phyloP scores from a whole-genome alignment of 2,797 vertebrate genomes.

The Sciurus vulgaris region DNA sequence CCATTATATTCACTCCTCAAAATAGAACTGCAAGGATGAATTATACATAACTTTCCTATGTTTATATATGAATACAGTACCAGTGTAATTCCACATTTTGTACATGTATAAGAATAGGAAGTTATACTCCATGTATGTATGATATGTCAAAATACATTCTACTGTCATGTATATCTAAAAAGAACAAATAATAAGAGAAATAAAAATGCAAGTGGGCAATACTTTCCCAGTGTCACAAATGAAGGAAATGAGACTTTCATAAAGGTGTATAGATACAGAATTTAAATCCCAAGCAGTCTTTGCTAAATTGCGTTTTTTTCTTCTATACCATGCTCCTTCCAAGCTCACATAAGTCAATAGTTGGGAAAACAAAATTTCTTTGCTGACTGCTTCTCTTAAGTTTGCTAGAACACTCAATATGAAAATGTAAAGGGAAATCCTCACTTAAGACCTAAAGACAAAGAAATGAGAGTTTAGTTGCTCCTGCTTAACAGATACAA shows the following conservation, averaged over 20 bases:
- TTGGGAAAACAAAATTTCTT: neutral
- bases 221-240: neutral
- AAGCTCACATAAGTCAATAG: neutral
- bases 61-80: too few species aligned
- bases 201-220: neutral
- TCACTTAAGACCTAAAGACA: neutral
- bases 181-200: too few species aligned
- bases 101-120: too few species aligned
- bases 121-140: too few species aligned
- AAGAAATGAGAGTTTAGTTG: neutral
- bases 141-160: too few species aligned
- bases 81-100: too few species aligned
- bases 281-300: neutral
- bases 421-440: neutral
- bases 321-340: neutral
- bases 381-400: neutral
- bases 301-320: neutral
- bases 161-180: too few species aligned
- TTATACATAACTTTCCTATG: too few species aligned
- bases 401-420: neutral
- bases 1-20: neutral
- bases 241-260: neutral
- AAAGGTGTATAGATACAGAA: neutral
- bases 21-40: neutral
- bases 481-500: neutral